phyloP scores from a whole-genome alignment of 1,140 invertebrate genomes.

The Eumaeus atala region DNA sequence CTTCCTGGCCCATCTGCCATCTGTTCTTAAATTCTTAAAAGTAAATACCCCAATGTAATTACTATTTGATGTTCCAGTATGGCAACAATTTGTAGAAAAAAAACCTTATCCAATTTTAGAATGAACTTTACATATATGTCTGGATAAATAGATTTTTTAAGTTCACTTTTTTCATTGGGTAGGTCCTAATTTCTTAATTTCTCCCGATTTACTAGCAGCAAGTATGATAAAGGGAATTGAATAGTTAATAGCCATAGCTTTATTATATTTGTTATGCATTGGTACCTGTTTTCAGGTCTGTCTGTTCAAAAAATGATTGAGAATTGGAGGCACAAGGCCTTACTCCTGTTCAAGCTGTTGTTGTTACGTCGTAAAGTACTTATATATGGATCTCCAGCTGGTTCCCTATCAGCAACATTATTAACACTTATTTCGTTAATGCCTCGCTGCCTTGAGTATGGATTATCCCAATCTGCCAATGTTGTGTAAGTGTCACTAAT shows the following conservation, averaged over 20 bases:
- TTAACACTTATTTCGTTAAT: constrained; percentile 92
- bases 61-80: too few relatives aligned
- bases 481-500: constrained; percentile 76
- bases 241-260: background rate
- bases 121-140: too few relatives aligned
- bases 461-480: constrained; percentile 88
- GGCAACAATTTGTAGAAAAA: too few relatives aligned
- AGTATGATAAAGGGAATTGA: background rate
- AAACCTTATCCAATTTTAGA: too few relatives aligned
- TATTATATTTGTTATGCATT: background rate
- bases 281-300: constrained; percentile 40
- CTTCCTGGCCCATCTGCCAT: too few relatives aligned
- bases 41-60: too few relatives aligned
- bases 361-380: constrained; percentile 90
- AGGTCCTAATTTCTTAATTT: too few relatives aligned
- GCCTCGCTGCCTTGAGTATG: constrained; percentile 92
- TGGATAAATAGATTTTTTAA: too few relatives aligned
- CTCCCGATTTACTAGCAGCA: background rate
- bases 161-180: too few relatives aligned
- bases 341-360: constrained; percentile 95
- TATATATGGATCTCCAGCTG: constrained; percentile 95
- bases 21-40: too few relatives aligned
- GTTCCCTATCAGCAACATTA: constrained; percentile 89
- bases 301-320: constrained; percentile 78
- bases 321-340: constrained; percentile 92